A percentile compares a stretch with the other conserved stretches of the same genome.
These are phyloP conservation scores for Pseudomyrmex gracilis DNA, from an alignment of 1,140 invertebrate genomes.

Conservation along the genomic window DNA sequence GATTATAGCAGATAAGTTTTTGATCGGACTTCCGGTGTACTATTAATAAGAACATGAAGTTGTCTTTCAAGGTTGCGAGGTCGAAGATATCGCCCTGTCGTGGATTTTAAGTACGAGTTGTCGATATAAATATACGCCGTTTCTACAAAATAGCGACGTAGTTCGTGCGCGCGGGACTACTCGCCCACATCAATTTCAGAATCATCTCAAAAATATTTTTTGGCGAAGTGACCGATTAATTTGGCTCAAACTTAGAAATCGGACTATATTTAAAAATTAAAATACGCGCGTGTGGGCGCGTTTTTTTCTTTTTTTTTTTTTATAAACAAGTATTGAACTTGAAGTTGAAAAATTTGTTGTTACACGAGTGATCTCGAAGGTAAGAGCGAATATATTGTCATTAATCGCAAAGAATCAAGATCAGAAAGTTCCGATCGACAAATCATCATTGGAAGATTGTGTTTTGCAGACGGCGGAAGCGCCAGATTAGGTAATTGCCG, in stretches of 20 bases:
- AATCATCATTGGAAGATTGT: not conserved
- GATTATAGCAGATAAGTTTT: constrained; percentile 59
- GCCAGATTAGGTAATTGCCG: not conserved
- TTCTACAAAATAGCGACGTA: constrained; percentile 65
- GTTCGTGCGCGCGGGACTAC: constrained; percentile 13
- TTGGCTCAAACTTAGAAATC: constrained; percentile 32
- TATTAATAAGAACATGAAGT: constrained; percentile 77
- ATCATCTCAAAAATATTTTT: constrained; percentile 38
- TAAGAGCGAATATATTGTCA: not conserved
- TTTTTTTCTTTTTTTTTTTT: not conserved
- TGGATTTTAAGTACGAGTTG: constrained; percentile 64
- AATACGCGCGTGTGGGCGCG: not conserved
- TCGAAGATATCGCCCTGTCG: constrained; percentile 58
- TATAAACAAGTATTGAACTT: not conserved
- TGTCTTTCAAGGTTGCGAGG: constrained; percentile 72
- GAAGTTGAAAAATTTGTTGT: not conserved
- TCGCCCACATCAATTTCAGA: constrained; percentile 53
- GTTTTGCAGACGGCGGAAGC: constrained; percentile 4
- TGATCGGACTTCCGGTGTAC: constrained; percentile 62
- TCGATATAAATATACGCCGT: constrained; percentile 73
- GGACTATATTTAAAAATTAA: constrained; percentile 23
- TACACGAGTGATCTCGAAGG: not conserved
- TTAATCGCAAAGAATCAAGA: not conserved
- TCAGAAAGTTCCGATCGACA: not conserved
- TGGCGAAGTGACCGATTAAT: constrained; percentile 28